These are phyloP conservation scores for Dichetophora obliterata DNA, from an alignment of 2,888 invertebrate species.

Conservation along the genomic window DNA sequence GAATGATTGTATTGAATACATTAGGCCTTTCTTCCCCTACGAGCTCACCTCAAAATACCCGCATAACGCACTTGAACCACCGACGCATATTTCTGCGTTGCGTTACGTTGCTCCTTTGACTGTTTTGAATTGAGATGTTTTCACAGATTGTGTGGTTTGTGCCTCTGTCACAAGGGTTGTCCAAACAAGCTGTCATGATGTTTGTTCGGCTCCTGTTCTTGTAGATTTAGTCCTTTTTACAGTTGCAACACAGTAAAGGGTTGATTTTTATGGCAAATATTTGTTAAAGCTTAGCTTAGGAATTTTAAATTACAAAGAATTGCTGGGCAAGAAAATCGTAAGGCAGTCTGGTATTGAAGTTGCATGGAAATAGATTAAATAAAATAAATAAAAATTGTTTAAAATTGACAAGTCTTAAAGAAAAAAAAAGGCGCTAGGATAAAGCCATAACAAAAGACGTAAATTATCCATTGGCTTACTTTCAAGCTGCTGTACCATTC, in stretches of 20 bases:
- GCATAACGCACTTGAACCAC: conserved; percentile 8
- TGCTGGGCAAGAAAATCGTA: too few relatives aligned
- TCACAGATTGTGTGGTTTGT: conserved; percentile 1
- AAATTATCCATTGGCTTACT: too few relatives aligned
- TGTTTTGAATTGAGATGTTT: conserved; percentile 20
- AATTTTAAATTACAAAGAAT: not conserved
- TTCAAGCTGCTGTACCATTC: too few relatives aligned
- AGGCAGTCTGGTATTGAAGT: too few relatives aligned
- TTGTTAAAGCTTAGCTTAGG: not conserved
- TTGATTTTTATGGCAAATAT: conserved; percentile 6
- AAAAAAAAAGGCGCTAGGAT: too few relatives aligned
- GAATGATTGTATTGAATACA: not conserved
- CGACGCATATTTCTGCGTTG: too few relatives aligned
- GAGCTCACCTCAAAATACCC: not conserved
- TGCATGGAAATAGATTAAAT: too few relatives aligned
- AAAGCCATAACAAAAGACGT: too few relatives aligned
- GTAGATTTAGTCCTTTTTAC: not conserved
- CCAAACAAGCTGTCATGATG: conserved; percentile 13
- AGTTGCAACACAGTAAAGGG: not conserved
- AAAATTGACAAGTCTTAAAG: not conserved
- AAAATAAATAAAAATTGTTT: not conserved
- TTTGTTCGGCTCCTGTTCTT: conserved; percentile 2
- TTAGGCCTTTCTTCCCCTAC: not conserved
- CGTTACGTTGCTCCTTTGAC: conserved; percentile 24
- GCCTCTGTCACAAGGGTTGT: conserved; percentile 17